These are phyloP conservation scores for Scolopax rusticola DNA, from an alignment of 2,797 vertebrate species.

Conservation along the genomic window DNA sequence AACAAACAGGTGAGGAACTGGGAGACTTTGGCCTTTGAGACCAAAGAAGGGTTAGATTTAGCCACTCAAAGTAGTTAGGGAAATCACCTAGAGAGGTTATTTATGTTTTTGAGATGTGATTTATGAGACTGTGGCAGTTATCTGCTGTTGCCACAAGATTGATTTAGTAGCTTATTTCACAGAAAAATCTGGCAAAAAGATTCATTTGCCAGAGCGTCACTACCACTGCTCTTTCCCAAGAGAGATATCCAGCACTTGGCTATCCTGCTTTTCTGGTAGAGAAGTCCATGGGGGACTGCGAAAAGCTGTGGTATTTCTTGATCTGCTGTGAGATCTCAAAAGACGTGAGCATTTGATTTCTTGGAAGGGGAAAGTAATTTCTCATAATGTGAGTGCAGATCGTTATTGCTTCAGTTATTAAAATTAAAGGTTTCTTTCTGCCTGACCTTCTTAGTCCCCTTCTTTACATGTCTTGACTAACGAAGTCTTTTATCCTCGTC, in stretches of 20 bases:
- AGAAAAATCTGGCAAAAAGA: neutral
- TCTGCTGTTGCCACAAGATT: neutral
- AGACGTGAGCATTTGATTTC: conserved; percentile 17
- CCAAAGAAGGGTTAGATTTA: neutral
- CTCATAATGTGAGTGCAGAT: neutral
- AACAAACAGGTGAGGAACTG: neutral
- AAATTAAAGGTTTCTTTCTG: neutral
- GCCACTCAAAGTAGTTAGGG: neutral
- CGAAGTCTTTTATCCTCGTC: neutral
- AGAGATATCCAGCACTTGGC: neutral
- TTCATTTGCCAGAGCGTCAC: neutral
- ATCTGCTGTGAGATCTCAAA: neutral
- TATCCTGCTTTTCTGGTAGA: neutral
- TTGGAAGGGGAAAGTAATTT: conserved; percentile 56
- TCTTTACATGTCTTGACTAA: neutral
- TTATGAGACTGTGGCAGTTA: neutral
- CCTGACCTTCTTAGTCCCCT: neutral
- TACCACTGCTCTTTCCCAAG: neutral
- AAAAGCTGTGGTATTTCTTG: neutral
- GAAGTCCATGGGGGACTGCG: neutral
- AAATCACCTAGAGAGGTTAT: neutral
- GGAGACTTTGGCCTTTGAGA: neutral
- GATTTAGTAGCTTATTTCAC: conserved; percentile 20
- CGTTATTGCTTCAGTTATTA: neutral
- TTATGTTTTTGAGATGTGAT: neutral